These are phyloP conservation scores for Coreoperca whiteheadi DNA, from an alignment of 2,113 vertebrate species.

Conservation along the genomic window DNA sequence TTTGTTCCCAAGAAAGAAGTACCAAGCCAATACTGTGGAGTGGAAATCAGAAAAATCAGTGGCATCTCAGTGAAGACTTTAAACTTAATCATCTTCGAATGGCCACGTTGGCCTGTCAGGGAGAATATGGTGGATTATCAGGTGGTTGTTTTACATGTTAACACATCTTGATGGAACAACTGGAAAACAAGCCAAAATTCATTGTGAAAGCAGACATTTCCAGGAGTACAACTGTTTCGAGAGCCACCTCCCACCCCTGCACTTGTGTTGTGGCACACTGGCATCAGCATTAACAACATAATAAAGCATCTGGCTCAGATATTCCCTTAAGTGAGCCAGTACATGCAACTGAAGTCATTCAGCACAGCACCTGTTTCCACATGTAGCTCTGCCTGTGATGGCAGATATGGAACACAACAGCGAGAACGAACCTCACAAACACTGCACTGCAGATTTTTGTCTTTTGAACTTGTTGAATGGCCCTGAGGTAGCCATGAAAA, in stretches of 20 bases:
- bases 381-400: conserved; percentile 31
- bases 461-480: conserved; percentile 64
- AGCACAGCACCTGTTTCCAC: conserved; percentile 67
- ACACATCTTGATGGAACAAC: conserved; percentile 11
- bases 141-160: conserved; percentile 40
- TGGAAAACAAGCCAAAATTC: conserved; percentile 14
- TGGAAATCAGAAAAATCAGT: conserved; percentile 24
- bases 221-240: conserved; percentile 27
- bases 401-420: conserved; percentile 34
- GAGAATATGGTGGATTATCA: conserved; percentile 26
- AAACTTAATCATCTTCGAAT: conserved; percentile 40
- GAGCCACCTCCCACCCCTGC: conserved; percentile 17
- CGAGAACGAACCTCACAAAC: conserved; percentile 38
- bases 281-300: conserved; percentile 64
- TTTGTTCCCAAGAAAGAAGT: conserved; percentile 36
- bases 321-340: conserved; percentile 65
- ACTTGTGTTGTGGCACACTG: conserved; percentile 27
- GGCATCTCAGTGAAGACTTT: conserved; percentile 26
- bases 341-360: conserved; percentile 56
- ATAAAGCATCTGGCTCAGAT: conserved; percentile 68
- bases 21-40: conserved; percentile 1
- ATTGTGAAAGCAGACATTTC: conserved; percentile 38
- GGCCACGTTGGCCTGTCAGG: conserved; percentile 29
- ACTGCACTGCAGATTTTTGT: conserved; percentile 28
- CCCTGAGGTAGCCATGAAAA: conserved; percentile 69